Percentiles rank a stretch among this genome's conserved stretches.
phyloP scores from a whole-genome alignment of 1,140 invertebrate species.

The Drosophila aff. region DNA sequence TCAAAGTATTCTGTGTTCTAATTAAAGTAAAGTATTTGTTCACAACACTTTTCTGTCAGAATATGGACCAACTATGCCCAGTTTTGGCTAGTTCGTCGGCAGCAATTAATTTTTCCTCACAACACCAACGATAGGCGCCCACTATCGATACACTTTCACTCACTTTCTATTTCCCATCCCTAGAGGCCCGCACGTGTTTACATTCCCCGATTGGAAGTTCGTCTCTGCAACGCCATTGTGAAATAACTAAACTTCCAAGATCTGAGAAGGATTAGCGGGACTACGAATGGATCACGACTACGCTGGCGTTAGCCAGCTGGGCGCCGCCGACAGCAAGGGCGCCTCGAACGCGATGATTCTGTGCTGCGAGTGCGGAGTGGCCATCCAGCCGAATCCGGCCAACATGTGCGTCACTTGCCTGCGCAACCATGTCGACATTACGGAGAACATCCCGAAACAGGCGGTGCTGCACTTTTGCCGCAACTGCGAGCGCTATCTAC shows the following conservation, averaged over 20 bases:
- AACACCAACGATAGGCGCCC: not conserved
- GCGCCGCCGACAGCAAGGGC: constrained; percentile 20
- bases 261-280: not conserved
- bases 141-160: constrained; percentile 10
- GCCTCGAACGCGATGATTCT: constrained; percentile 57
- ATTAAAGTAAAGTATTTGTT: too few species aligned
- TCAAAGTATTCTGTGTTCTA: too few species aligned
- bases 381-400: constrained; percentile 96
- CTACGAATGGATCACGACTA: constrained; percentile 59
- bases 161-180: constrained; percentile 12
- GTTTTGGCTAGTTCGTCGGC: not conserved
- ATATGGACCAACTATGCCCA: not conserved
- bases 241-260: not conserved
- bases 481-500: constrained; percentile 97
- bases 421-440: constrained; percentile 96
- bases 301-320: constrained; percentile 45
- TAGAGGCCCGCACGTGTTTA: constrained; percentile 60
- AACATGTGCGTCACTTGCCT: constrained; percentile 99
- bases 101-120: not conserved
- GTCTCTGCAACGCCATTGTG: constrained; percentile 26
- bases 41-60: not conserved
- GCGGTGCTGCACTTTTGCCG: constrained; percentile 94
- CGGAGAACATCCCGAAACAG: constrained; percentile 98
- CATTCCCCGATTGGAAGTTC: constrained; percentile 33
- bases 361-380: constrained; percentile 92